Evolutionary conservation across 2,113 vertebrate genomes (phyloP).

Genomic region (Chitala chitala): DNA sequence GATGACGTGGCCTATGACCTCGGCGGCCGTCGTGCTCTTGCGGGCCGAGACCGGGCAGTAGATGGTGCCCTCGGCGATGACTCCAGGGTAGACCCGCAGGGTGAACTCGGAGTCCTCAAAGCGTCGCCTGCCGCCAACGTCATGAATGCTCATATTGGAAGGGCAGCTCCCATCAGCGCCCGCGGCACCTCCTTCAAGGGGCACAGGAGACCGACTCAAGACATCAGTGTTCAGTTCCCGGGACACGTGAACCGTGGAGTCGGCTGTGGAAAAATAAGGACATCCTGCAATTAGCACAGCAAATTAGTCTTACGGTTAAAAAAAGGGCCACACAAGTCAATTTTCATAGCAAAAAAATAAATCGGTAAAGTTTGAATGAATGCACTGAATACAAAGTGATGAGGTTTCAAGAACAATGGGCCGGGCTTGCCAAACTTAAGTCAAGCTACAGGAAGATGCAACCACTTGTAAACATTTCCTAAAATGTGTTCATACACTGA

Average conservation of each 20-base stretch:
- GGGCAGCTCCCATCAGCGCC: constrained; percentile 81
- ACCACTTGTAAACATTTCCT: no score
- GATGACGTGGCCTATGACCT: constrained; percentile 88
- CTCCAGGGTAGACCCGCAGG: constrained; percentile 87
- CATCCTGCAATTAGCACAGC: not conserved
- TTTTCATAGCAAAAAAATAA: no score
- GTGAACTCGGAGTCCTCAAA: constrained; percentile 90
- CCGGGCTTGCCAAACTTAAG: no score
- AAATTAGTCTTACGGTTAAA: not conserved
- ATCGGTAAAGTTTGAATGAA: no score
- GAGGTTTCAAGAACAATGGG: no score
- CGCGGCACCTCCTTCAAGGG: constrained; percentile 59
- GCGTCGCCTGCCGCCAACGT: constrained; percentile 90
- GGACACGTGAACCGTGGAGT: constrained; percentile 30
- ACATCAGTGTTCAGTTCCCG: constrained; percentile 66
- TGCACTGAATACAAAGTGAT: no score
- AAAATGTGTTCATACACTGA: no score
- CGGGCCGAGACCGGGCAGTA: constrained; percentile 89
- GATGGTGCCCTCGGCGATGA: constrained; percentile 88
- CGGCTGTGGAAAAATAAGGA: not conserved
- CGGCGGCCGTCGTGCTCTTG: constrained; percentile 86
- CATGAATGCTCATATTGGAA: constrained; percentile 92
- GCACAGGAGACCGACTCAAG: constrained; percentile 54
- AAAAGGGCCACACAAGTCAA: not conserved
- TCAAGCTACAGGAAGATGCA: no score